Evolutionary conservation across 2,113 vertebrate species (phyloP), one percentile per base, ranked within the genome.

Genomic region (Hoplias malabaricus): DNA sequence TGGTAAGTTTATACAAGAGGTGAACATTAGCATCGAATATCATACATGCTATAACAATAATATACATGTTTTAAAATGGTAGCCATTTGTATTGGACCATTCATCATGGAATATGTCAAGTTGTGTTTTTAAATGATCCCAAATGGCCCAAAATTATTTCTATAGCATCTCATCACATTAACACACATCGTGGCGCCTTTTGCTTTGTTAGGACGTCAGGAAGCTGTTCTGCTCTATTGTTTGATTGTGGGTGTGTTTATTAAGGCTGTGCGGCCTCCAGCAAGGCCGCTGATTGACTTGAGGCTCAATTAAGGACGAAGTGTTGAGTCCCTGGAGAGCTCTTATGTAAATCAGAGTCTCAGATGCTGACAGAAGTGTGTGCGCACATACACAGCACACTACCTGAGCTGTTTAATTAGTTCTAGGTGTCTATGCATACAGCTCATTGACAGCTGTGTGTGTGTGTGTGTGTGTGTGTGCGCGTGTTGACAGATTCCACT

Each of bases 261-360:
- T 75, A 63, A 78, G 43, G 63, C 61, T 73, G 66, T 56, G 38
- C 82, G 66, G 70, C 69, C 56, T 65, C 69, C 48, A 75, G 79
- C 78, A 63, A 54, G 72, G 72, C 63, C 38, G 69, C 76, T 82
- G 83, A 84, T 82, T 82, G 83, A 82, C 83, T 79, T 71, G 63
- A 76, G 74, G 77, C 77, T 69, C 83, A 84, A 84, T 84, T 84
- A 84, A 73, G 70, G 69, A 72, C 73, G 72, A 80, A 69, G 77
- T 73, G 40, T 77, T 68, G 63, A 57, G 83, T 79, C 83, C 83
- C 83, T 33, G 25, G 83, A 77, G 83, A 65, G 77, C 76, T 59
- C 46, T 81, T 84, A 84, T 84, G 83, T 79, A 84, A 84, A 84
- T 84, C 80, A 84, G 50, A 29, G 67, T 38, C 73, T 62, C 77